These are phyloP conservation scores for Cerceris ruficornis DNA, from an alignment of 2,888 invertebrate genomes.

Conservation along the genomic window DNA sequence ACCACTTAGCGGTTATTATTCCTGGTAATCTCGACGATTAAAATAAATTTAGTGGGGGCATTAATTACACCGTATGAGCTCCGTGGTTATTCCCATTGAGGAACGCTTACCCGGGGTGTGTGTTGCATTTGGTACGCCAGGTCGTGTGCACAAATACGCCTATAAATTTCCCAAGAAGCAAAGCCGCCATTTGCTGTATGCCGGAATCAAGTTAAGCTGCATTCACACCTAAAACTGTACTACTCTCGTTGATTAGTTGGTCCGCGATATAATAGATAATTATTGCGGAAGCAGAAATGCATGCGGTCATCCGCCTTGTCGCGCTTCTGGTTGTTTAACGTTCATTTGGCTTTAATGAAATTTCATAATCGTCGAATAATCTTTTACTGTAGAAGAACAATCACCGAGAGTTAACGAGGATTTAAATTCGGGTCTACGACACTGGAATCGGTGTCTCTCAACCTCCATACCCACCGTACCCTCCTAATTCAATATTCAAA, in stretches of 20 bases:
- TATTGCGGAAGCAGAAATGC: no score
- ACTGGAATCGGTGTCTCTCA: no score
- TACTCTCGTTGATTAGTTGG: not conserved
- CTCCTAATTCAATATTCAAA: no score
- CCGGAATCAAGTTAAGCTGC: constrained; percentile 28
- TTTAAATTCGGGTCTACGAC: no score
- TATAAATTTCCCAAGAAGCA: constrained; percentile 53
- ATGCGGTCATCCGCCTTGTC: no score
- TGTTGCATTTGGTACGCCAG: constrained; percentile 47
- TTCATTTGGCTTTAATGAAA: no score
- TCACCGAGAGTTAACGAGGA: no score
- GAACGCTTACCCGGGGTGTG: constrained; percentile 38
- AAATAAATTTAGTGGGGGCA: constrained; percentile 77
- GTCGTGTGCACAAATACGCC: constrained; percentile 54
- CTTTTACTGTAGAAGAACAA: no score
- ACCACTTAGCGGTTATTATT: constrained; percentile 78
- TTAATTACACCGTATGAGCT: constrained; percentile 72
- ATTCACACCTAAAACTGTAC: constrained; percentile 14
- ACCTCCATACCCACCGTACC: no score
- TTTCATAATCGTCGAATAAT: no score
- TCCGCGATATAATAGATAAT: not conserved
- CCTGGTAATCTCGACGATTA: constrained; percentile 77
- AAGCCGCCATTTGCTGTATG: constrained; percentile 16
- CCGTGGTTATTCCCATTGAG: constrained; percentile 59
- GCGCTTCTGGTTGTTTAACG: no score